Base-by-base conservation (phyloP, 37 sponge, comb jelly and placozoan species). In the Aplysina aerophoba region DNA sequence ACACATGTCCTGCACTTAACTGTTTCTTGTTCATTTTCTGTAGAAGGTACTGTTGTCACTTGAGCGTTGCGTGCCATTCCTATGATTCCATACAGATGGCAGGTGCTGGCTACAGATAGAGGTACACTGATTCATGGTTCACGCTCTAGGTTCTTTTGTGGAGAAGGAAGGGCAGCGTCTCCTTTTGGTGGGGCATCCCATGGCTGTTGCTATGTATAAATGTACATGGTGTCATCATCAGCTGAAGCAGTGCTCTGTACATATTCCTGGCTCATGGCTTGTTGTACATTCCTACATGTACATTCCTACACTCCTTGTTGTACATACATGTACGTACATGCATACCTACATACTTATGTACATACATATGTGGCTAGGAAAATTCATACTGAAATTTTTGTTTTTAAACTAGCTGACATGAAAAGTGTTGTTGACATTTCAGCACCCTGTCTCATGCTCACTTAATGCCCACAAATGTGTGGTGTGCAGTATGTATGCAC, bases 181-280 rank as follows among this genome's bases (percentile, higher is more conserved):
- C 97, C 97, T 21, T 97, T 97, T 85, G 85, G 93, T 92, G 27
- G 83, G 90, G 30, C 60, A 55, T n/a, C n/a, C n/a, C n/a, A n/a
- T n/a, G n/a, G n/a, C n/a, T n/a, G n/a, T n/a, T n/a, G n/a, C n/a
- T n/a, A n/a, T n/a, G n/a, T n/a, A n/a, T n/a, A n/a, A n/a, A n/a
- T n/a, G n/a, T n/a, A n/a, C n/a, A n/a, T n/a, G n/a, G n/a, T n/a
- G n/a, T n/a, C n/a, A n/a, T n/a, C n/a, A n/a, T n/a, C n/a, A n/a
- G n/a, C n/a, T n/a, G n/a, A n/a, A n/a, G n/a, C n/a, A n/a, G n/a
- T n/a, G n/a, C n/a, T n/a, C n/a, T n/a, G n/a, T n/a, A n/a, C n/a
- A n/a, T n/a, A n/a, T n/a, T n/a, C n/a, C n/a, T n/a, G n/a, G n/a
- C n/a, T n/a, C n/a, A n/a, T 8, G 1, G 53, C 78, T 8, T 71